These are phyloP conservation scores for Oreonectes daqikongensis DNA, from an alignment of 2,797 vertebrate species.

Conservation along the genomic window DNA sequence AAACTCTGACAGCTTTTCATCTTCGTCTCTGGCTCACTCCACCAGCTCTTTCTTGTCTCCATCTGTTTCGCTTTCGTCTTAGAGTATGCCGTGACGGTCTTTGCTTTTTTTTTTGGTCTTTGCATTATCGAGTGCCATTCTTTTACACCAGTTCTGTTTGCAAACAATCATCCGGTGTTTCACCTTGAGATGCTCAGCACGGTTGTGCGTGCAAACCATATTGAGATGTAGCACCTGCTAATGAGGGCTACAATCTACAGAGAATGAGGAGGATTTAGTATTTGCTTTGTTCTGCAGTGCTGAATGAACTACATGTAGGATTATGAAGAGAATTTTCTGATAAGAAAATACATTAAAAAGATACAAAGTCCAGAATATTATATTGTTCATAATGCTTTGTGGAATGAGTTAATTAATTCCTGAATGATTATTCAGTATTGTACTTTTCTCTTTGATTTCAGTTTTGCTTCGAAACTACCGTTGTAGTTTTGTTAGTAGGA, in stretches of 20 bases:
- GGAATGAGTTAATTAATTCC: background rate
- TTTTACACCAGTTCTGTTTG: background rate
- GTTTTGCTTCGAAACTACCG: background rate
- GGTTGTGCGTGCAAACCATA: background rate
- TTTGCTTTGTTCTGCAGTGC: background rate
- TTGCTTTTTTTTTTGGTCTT: background rate
- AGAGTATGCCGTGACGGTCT: background rate
- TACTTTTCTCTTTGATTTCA: background rate
- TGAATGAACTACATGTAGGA: background rate
- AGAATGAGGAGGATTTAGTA: background rate
- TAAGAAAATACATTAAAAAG: background rate
- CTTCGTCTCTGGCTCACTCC: constrained; percentile 32
- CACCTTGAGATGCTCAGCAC: background rate
- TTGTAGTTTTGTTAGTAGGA: too few species aligned
- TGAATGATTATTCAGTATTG: too few species aligned
- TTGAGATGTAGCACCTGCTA: background rate
- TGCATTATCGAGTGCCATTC: background rate
- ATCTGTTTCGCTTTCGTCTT: constrained; percentile 42
- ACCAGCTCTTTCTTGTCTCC: constrained; percentile 27
- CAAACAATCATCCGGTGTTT: background rate
- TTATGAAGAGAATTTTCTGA: background rate
- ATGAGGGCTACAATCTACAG: background rate
- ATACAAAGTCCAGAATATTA: background rate
- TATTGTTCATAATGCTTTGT: background rate
- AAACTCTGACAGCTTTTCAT: constrained; percentile 46